Evolutionary conservation across 2,113 vertebrate genomes (phyloP), one percentile per base, ranked within the genome.

Genomic region (Meleagris gallopavo): DNA sequence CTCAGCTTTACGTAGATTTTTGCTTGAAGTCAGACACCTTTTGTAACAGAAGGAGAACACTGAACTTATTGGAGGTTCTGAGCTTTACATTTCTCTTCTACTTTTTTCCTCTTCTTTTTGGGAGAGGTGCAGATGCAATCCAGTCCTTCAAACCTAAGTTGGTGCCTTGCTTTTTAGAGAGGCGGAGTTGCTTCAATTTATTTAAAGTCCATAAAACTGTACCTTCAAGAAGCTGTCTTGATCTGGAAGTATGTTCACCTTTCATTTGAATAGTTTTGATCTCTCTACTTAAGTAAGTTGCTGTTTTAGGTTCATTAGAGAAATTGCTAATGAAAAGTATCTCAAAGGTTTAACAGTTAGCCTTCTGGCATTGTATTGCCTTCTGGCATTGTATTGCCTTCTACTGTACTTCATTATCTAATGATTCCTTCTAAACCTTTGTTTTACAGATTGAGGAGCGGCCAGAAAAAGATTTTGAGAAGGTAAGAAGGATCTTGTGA

Each of bases 391-490:
- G 50, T 62, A 0, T 22, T 70, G n/a, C 38, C 4, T 57, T 87
- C 41, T 9, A 14, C 36, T 72, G 13, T 36, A 52, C 20, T 43
- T 18, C 46, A 2, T 34, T 41, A 6, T 20, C 20, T 19, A 18
- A 34, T 4, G 1, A 25, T 17, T 62, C 10, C 20, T 79, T 79
- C 46, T 67, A 58, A 11, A 34, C 43, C 17, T 13, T 86, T 95
- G 45, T 65, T 58, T 91, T 89, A 40, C 58, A 98, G 98, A 97
- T 98, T 69, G 98, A 98, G 89, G 98, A 98, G 82, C 97, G 97
- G 80, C 94, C 97, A 72, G 98, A 98, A 27, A 98, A 98, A 81
- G 98, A 98, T 73, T 98, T 98, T 6, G 98, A 98, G 65, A 98
- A 98, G 98, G 98, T 98, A 93, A 95, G 97, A 54, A 29, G 10